phyloP scores from a whole-genome alignment of 2,113 vertebrate species.

The Cricetomys ansorgei region DNA sequence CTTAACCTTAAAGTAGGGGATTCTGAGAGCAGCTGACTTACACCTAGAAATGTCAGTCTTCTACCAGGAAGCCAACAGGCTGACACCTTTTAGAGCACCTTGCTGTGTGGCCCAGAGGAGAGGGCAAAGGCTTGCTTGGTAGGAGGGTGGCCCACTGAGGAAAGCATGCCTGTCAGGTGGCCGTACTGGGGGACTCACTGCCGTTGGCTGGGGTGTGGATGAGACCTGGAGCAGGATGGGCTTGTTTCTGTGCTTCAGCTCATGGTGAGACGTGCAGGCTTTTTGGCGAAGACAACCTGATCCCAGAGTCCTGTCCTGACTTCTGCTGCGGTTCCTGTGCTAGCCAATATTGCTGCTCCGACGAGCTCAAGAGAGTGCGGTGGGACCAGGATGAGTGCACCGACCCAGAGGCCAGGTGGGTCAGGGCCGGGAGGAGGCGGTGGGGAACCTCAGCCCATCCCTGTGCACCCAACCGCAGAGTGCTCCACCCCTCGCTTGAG shows the following conservation, averaged over 20 bases:
- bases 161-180: not conserved
- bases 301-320: slow-evolving; percentile 54
- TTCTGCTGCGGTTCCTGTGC: slow-evolving; percentile 82
- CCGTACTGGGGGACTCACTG: not conserved
- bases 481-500: not conserved
- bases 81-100: not conserved
- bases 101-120: not conserved
- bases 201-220: not conserved
- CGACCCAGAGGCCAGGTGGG: slow-evolving; percentile 62
- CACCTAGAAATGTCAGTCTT: not conserved
- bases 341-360: slow-evolving; percentile 74
- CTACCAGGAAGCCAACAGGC: not conserved
- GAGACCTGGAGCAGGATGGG: not conserved
- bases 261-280: slow-evolving; percentile 61
- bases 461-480: too few relatives aligned
- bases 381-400: not conserved
- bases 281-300: not conserved
- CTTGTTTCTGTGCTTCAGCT: slow-evolving; percentile 67
- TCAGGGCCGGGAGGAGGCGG: not conserved
- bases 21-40: not conserved
- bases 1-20: not conserved
- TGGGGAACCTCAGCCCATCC: not conserved
- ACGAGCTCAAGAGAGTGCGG: not conserved
- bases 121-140: not conserved
- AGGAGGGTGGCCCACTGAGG: not conserved